Evolutionary conservation across 2,113 vertebrate genomes (phyloP), one percentile per base, ranked within the genome.

Genomic region (Thunnus maccoyii): DNA sequence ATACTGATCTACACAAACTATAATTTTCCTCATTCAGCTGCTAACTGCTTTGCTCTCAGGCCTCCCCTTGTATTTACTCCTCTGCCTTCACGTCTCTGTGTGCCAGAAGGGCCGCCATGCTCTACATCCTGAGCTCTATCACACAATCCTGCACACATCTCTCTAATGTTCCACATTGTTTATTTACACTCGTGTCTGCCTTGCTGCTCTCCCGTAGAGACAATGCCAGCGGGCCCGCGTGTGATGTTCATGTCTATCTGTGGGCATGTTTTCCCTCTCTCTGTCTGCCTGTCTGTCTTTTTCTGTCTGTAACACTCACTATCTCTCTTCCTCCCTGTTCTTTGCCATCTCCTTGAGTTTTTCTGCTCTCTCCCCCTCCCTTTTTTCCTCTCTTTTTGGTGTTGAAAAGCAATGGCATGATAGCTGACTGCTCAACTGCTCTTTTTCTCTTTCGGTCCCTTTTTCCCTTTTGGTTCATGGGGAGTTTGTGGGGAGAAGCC

Each of bases 151-250:
- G 72, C 7, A 6, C 62, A 27, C 77, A 80, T 82, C 83, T 86
- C 86, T 91, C 83, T 86, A 88, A 91, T 86, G 86, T 91, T 65
- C 68, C 66, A 54, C 58, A 3, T 3, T 88, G 80, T 88, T 85
- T 90, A 73, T 88, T 88, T 87, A 82, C 77, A 13, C 79, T 84
- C 44, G 69, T 22, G 86, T 79, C 76, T 88, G 78, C 71, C 18
- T 41, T 22, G 15, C 66, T 57, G 72, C 70, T 75, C 79, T 22
- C 77, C 70, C 36, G 25, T 46, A 56, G 75, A 77, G 55, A 78
- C 54, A 7, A 81, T 54, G 82, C 82, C 87, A 73, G 68, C 25
- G 3, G 87, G 77, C 56, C 25, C 1, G 12, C 52, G 62, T 86
- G 72, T 84, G 87, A 85, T 22, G 48, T 78, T 81, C 76, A 58